phyloP scores from a whole-genome alignment of 2,113 vertebrate genomes.

The Ia io region DNA sequence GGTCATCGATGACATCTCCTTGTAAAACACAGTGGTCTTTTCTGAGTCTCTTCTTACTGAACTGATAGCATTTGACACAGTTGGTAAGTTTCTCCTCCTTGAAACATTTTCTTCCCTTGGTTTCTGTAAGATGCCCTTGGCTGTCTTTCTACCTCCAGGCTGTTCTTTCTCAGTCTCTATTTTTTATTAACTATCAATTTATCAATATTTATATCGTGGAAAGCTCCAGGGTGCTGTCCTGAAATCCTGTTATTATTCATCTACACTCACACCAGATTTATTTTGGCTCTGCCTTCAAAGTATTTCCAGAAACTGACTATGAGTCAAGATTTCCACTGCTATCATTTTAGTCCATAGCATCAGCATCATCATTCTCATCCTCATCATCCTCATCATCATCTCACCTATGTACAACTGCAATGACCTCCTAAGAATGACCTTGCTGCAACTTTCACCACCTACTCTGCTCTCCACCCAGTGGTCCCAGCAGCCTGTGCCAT shows the following conservation, averaged over 20 bases:
- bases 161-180: neutral
- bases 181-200: neutral
- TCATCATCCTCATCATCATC: neutral
- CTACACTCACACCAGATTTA: neutral
- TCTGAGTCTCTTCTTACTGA: neutral
- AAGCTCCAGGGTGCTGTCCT: neutral
- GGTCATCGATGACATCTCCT: neutral
- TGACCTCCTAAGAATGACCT: neutral
- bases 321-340: neutral
- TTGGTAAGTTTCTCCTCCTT: neutral
- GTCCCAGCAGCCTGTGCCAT: neutral
- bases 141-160: neutral
- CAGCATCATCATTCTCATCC: neutral
- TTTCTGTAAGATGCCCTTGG: neutral
- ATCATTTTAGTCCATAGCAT: neutral
- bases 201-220: neutral
- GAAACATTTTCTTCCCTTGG: neutral
- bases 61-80: neutral
- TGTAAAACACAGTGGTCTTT: neutral
- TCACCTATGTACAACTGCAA: neutral
- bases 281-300: neutral
- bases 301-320: neutral
- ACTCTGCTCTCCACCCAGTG: neutral
- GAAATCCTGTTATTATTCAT: neutral
- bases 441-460: neutral